A percentile compares a stretch with the other conserved stretches of the same genome.
Evolutionary conservation across 2,888 invertebrate genomes (phyloP).

Genomic region (Drosophila macrospina): DNA sequence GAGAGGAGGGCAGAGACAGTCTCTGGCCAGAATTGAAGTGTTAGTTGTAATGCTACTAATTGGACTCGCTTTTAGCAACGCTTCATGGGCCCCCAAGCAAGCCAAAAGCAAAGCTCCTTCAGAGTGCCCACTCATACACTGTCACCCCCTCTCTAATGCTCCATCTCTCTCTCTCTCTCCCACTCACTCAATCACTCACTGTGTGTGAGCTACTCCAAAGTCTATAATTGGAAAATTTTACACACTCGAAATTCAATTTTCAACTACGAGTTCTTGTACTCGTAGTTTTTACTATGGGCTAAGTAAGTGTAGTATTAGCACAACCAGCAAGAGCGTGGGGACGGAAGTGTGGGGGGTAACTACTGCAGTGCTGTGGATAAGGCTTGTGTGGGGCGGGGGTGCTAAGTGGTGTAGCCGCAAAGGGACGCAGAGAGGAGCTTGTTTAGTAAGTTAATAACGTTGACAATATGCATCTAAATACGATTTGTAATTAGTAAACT

Average conservation of each 20-base stretch:
- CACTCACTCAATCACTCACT: not conserved
- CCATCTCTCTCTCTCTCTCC: not conserved
- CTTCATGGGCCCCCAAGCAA: conserved; percentile 66
- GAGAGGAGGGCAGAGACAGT: not conserved
- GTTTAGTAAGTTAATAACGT: conserved; percentile 48
- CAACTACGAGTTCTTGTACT: conserved; percentile 32
- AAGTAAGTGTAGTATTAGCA: conserved; percentile 49
- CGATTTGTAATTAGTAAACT: conserved; percentile 34
- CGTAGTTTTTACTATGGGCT: conserved; percentile 37
- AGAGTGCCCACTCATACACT: conserved; percentile 42
- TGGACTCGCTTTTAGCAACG: conserved; percentile 81
- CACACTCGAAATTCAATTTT: conserved; percentile 79
- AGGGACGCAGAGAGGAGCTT: conserved; percentile 21
- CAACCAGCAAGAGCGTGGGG: not conserved
- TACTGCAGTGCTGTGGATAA: not conserved
- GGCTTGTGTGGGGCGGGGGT: not conserved
- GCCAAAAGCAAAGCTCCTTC: conserved; percentile 60
- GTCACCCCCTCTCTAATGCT: not conserved
- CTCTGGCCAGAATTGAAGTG: conserved; percentile 76
- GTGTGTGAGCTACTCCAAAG: conserved; percentile 41
- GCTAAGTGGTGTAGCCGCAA: conserved; percentile 37
- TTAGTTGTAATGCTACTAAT: conserved; percentile 83
- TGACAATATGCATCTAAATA: conserved; percentile 35
- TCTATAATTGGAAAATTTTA: conserved; percentile 81
- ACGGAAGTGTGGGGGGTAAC: not conserved